Evolutionary conservation across 92 coral and sea anemone genomes (phyloP).

Genomic region (Siderastrea siderea): DNA sequence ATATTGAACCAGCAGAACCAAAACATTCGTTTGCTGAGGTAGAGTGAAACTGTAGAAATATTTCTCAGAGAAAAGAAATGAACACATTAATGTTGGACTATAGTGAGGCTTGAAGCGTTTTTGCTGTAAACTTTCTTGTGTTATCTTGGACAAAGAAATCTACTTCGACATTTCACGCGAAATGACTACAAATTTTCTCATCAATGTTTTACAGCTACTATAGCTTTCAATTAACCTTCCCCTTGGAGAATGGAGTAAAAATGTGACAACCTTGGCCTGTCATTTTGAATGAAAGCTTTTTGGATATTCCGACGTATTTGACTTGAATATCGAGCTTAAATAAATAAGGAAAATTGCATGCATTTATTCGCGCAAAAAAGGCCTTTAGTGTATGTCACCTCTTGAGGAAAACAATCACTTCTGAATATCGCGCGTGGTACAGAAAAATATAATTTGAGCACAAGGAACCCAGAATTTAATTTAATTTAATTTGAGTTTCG

Average conservation of each 20-base stretch:
- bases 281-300: conserved; percentile 30
- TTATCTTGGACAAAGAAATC: not conserved
- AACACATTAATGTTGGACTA: too few species aligned
- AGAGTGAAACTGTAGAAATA: too few species aligned
- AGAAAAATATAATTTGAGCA: not conserved
- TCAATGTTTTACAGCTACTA: conserved; percentile 10
- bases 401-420: not conserved
- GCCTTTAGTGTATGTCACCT: conserved; percentile 20
- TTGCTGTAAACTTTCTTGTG: not conserved
- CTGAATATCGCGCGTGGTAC: not conserved
- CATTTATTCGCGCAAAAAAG: conserved; percentile 49
- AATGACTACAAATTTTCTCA: not conserved
- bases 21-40: not conserved
- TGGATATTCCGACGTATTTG: conserved; percentile 38
- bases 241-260: conserved; percentile 15
- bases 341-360: conserved; percentile 37
- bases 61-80: too few species aligned
- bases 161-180: not conserved
- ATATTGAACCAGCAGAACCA: conserved; percentile 1
- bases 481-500: conserved; percentile 22
- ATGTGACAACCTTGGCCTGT: conserved; percentile 44
- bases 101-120: not conserved
- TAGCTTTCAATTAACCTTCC: conserved; percentile 32
- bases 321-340: conserved; percentile 35
- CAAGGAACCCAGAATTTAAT: not conserved